phyloP scores from a whole-genome alignment of 2,113 vertebrate species.

The Rafetus swinhoei region DNA sequence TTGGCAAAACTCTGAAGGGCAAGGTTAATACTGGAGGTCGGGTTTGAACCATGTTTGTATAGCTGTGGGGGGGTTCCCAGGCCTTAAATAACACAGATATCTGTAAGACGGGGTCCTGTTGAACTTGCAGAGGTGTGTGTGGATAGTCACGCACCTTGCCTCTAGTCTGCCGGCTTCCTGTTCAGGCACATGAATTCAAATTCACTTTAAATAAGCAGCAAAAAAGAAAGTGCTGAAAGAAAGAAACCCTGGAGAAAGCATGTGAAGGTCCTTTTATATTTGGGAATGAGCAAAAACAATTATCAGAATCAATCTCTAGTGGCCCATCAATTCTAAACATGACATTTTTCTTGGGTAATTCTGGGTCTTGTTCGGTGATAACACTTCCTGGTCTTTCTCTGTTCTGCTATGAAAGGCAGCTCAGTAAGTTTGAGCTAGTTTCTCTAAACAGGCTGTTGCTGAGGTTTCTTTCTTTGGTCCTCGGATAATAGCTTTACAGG shows the following conservation, averaged over 20 bases:
- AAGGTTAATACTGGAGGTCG: rapidly evolving
- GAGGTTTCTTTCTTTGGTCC: not conserved
- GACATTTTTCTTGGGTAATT: not conserved
- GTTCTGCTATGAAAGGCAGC: not conserved
- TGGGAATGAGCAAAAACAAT: not conserved
- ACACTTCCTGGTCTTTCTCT: not conserved
- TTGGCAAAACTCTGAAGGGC: not conserved
- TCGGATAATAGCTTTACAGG: not conserved
- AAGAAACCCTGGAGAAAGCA: not conserved
- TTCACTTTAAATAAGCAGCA: not conserved
- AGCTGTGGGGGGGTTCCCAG: not conserved
- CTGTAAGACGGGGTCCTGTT: not conserved
- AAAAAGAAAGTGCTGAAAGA: not conserved
- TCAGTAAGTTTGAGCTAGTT: not conserved
- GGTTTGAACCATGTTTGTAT: not conserved
- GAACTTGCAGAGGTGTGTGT: not conserved
- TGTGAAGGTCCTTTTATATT: not conserved
- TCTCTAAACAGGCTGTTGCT: not conserved
- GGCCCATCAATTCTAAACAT: not conserved
- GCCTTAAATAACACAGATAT: not conserved
- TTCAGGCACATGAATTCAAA: slow-evolving; percentile 2
- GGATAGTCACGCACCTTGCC: not conserved
- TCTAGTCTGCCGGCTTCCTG: not conserved
- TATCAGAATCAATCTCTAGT: not conserved
- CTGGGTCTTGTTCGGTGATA: not conserved